Evolutionary conservation across 2,888 invertebrate genomes (phyloP), one percentile per base, ranked within the genome.

Genomic region (Agrilus biguttatus): DNA sequence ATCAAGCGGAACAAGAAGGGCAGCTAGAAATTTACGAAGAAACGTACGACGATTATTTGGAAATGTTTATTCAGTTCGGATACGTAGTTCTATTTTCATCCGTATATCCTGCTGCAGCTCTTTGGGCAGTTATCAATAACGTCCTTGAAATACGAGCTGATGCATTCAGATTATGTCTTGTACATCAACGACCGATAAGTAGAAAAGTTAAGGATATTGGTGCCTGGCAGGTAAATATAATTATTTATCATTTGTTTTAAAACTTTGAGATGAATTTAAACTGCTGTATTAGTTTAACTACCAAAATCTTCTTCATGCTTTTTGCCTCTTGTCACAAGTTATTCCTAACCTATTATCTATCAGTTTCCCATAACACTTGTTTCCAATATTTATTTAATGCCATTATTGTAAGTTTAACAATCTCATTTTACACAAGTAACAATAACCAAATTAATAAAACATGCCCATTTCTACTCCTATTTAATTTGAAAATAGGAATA

Each of bases 51-150:
- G 85, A 85, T 58, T 84, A 83, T 59, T 64, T 84, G 51, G 84
- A 84, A 64, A 71, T 85, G 63, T 84, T 80, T 61, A 77, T 83
- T 40, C 85, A 85, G 64, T 84, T 83, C 57, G 84, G 85, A 38
- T 84, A 82, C 62, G 83, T 83, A 4, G 80, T 81, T 48, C 67
- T 85, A 14, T 85, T 85, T 62, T 81, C 83, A 3, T 78, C 83
- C 1, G 82, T 82, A 7, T 84, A 81, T 53, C 84, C 85, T 0
- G 68, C 82, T 51, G 83, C 84, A 0, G 80, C 83, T 0, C 70
- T 84, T 47, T 83, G 80, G 70, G 83, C 83, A 0, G 67, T 83
- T 3, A 57, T 80, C 40, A 84, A 83, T 65, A 85, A 84, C 61
- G 57, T 83, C n/a, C 66, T 82, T 33, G 84, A 83, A 62, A 77